Evolutionary conservation across 1,140 invertebrate genomes (phyloP), one percentile per base, ranked within the genome.

Genomic region (Eulimnadia texana): DNA sequence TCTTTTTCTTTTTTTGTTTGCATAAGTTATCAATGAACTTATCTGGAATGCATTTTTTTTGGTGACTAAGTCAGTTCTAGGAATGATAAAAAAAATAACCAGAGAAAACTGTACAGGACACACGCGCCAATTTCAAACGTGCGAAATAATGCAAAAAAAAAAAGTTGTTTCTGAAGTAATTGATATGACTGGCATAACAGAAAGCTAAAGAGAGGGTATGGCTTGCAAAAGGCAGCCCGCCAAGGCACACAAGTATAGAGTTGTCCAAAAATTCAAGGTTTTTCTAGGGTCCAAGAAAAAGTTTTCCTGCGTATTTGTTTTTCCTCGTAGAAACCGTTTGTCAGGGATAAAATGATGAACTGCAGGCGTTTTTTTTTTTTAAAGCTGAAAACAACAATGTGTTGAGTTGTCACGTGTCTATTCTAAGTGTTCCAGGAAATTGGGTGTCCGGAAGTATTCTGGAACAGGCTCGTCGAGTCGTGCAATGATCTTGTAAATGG

Each of bases 401-500:
- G 25, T 54, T 23, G 24, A 24, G 22, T 25, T 25, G 52, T 52
- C 16, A n/a, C n/a, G 51, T 52, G 25, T 1, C 33, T 84, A 94
- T 82, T 95, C 94, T 65, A 99, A 82, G 76, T 97, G 93, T 75
- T 98, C 93, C 74, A 99, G 84, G 80, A 99, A 99, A 79, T 98
- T 95, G 50, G 93, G 91, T 66, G 90, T 92, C 77, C 99, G 98
- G 84, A 99, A 99, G 79, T 96, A 98, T 73, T 99, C 96, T 62
- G 97, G 97, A 65, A 99, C 91, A 49, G 87, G 85, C 74, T 99
- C 95, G 77, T 99, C 97, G 76, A 99, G 80, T 72, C 96, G 84
- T 65, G 94, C 95, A 72, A 99, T 99, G 67, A 99, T 86, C 78
- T 99, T 99, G 82, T 99, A 99, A 76, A 99, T 99, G 66, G 92